Base-by-base conservation (phyloP, 1,140 invertebrate species). In the Lepidurus packardi region DNA sequence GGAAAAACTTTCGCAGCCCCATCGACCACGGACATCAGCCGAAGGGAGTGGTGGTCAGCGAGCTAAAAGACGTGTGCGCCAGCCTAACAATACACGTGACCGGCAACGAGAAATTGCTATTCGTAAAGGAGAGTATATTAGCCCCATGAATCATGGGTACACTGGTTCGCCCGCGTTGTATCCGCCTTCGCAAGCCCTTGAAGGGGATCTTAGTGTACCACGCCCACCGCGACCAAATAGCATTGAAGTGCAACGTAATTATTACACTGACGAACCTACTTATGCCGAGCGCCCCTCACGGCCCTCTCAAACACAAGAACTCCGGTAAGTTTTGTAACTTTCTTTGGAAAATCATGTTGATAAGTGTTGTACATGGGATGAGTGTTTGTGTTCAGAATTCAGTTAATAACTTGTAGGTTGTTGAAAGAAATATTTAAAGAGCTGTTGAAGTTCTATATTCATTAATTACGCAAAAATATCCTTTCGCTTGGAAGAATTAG, bases 31-130 rank as follows among this genome's bases (percentile, higher is more conserved):
- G 78, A 79, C 16, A 45, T 43, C 74, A 10, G 78, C 87, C 76
- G 88, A 89, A 81, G 88, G 87, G 44, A 80, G 42, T 24, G 84
- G 84, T 47, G 88, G 89, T 43, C 88, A 89, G 79, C 87, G 93
- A 75, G 91, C 92, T 82, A 93, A 93, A 85, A 93, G 93, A 83
- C 88, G 91, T 76, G 92, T 95, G 7, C 88, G 94, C 44, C 91
- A 93, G 80, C 93, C 93, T 42, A 91, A 93, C 82, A 95, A 94
- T 80, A 96, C 94, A 1, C 88, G 93, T 80, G 94, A 96, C 83
- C 88, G 92, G 80, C 93, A 95, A 83, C 88, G 92, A 82, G 92
- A 94, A 82, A 89, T 92, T 53, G 94, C 91, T 3, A 89, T 94
- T 24, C 92, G 91, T 21, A 92, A 93, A 82, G 94, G 94, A 43